Percentiles rank a stretch among this genome's conserved stretches.
phyloP scores from a whole-genome alignment of 2,113 vertebrate genomes.

The Taurulus bubalis region DNA sequence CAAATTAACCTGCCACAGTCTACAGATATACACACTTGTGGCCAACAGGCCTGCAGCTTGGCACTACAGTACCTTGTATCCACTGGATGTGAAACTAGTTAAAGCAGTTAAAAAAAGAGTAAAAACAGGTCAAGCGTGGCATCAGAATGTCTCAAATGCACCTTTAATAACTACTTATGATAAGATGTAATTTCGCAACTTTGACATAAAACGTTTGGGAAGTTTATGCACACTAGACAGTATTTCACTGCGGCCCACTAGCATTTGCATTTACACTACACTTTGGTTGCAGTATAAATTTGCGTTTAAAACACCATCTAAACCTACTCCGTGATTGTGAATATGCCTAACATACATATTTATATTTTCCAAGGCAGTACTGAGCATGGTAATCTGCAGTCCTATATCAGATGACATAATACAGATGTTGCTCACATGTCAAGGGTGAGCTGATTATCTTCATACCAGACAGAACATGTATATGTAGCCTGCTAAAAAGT shows the following conservation, averaged over 20 bases:
- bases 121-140: not conserved
- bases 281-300: not conserved
- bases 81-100: not conserved
- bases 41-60: not conserved
- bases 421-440: slow-evolving; percentile 66
- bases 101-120: not conserved
- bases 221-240: not conserved
- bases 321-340: not conserved
- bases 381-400: slow-evolving; percentile 55
- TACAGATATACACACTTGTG: not conserved
- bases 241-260: not conserved
- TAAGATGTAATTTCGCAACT: not conserved
- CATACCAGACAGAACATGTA: not conserved
- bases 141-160: not conserved
- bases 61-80: not conserved
- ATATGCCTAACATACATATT: slow-evolving; percentile 18
- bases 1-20: not conserved
- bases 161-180: not conserved
- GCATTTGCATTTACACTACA: not conserved
- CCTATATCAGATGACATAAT: slow-evolving; percentile 65
- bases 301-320: slow-evolving; percentile 1
- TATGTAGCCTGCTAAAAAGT: not conserved
- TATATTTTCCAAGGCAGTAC: slow-evolving; percentile 26
- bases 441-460: slow-evolving; percentile 51
- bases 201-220: not conserved